A percentile compares a stretch with the other conserved stretches of the same genome.
Conservation (phyloP, 2,797 vertebrate genomes). For the Periparus ater region DNA sequence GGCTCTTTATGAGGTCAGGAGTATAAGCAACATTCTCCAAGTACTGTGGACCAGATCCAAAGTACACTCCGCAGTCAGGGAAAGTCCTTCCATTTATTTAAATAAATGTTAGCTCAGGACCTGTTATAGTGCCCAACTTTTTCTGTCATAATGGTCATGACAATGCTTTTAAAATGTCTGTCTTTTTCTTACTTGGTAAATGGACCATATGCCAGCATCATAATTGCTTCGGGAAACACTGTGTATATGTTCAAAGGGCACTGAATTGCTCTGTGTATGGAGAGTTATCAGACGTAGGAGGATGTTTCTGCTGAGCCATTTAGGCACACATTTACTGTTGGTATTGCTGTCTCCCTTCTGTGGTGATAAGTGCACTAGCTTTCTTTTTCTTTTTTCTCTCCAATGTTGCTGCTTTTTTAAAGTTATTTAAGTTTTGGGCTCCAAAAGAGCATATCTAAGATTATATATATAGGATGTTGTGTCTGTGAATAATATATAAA, state of each 20-base stretch:
- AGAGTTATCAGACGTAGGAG: neutral
- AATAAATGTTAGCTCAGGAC: neutral
- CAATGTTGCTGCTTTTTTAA: neutral
- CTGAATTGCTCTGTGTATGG: neutral
- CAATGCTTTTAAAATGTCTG: neutral
- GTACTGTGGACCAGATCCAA: neutral
- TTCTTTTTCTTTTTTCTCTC: neutral
- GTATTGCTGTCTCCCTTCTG: neutral
- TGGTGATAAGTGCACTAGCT: neutral
- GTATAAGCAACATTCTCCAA: neutral
- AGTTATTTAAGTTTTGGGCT: neutral
- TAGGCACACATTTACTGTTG: neutral
- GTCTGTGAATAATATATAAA: neutral
- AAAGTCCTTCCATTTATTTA: neutral
- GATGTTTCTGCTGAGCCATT: neutral
- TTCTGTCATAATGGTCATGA: neutral
- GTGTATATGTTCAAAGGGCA: neutral
- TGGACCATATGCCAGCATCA: neutral
- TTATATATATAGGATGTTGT: neutral
- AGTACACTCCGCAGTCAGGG: neutral
- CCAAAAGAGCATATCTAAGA: neutral
- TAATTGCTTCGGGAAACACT: neutral
- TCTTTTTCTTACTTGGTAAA: slow-evolving; percentile 9
- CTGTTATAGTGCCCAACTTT: neutral
- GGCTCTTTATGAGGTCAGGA: neutral